phyloP scores from a whole-genome alignment of 2,888 invertebrate genomes.

The Drosophila niveifrons region DNA sequence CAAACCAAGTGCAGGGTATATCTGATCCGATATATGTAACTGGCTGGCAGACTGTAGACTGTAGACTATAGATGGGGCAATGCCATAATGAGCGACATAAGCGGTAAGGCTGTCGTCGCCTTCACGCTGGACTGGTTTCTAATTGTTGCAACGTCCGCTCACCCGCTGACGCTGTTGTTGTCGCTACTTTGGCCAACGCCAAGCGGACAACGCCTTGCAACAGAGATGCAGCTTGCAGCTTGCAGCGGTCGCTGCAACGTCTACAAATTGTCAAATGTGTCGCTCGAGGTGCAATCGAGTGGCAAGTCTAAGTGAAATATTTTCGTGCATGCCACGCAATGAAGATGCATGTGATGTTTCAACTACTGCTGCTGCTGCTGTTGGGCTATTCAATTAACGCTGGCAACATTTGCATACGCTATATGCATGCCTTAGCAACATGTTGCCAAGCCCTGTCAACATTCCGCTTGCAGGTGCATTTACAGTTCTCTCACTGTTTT shows the following conservation, averaged over 20 bases:
- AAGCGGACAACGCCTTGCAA: constrained; percentile 20
- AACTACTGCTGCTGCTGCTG: constrained; percentile 6
- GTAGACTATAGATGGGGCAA: background rate
- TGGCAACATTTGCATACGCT: constrained; percentile 45
- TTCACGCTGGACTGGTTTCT: constrained; percentile 67
- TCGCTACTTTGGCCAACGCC: constrained; percentile 12
- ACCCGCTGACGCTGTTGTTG: background rate
- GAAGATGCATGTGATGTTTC: constrained; percentile 23
- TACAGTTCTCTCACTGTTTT: constrained; percentile 4
- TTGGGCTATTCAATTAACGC: constrained; percentile 35
- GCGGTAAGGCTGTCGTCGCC: constrained; percentile 63
- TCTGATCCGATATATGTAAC: background rate
- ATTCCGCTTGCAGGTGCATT: constrained; percentile 35
- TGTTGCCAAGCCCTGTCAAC: constrained; percentile 42
- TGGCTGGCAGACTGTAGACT: background rate
- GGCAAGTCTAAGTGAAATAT: constrained; percentile 33
- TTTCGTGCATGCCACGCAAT: constrained; percentile 43
- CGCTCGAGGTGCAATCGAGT: constrained; percentile 26
- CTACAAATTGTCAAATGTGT: constrained; percentile 61
- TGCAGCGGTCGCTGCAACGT: constrained; percentile 19
- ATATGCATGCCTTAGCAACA: constrained; percentile 37
- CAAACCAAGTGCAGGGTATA: background rate
- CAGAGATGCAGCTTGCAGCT: constrained; percentile 2
- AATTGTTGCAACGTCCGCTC: constrained; percentile 54
- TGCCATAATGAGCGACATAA: constrained; percentile 45